phyloP scores from a whole-genome alignment of 2,113 vertebrate species.

The Stegastes partitus region DNA sequence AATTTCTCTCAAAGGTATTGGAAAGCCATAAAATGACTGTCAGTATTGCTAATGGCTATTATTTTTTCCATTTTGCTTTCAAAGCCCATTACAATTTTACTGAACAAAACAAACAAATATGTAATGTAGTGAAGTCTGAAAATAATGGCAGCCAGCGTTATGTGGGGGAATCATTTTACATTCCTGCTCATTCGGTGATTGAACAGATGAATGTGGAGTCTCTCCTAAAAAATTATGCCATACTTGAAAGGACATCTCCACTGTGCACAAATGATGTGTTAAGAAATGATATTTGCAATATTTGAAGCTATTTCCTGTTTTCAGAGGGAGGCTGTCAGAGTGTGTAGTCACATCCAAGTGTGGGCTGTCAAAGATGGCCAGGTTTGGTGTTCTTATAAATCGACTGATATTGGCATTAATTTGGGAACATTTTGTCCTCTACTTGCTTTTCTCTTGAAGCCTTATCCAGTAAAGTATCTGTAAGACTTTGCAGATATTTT shows the following conservation, averaged over 20 bases:
- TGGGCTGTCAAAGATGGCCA: slow-evolving; percentile 62
- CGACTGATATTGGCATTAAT: slow-evolving; percentile 49
- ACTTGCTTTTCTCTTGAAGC: not conserved
- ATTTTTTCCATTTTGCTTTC: slow-evolving; percentile 18
- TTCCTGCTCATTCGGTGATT: slow-evolving; percentile 15
- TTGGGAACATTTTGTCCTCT: slow-evolving; percentile 63
- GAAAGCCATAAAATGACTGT: not conserved
- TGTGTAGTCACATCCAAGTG: slow-evolving; percentile 54
- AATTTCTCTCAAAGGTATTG: not conserved
- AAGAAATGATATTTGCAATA: slow-evolving; percentile 20
- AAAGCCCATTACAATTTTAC: slow-evolving; percentile 29
- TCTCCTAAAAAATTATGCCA: not conserved
- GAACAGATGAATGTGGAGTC: slow-evolving; percentile 7
- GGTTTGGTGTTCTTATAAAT: slow-evolving; percentile 50
- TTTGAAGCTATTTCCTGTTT: slow-evolving; percentile 34
- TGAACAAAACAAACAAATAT: slow-evolving; percentile 40
- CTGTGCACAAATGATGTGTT: slow-evolving; percentile 24
- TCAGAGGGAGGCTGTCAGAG: slow-evolving; percentile 40
- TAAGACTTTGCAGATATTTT: slow-evolving; percentile 17
- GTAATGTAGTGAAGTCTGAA: slow-evolving; percentile 17
- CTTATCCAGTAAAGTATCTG: slow-evolving; percentile 28
- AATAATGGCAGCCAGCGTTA: slow-evolving; percentile 5
- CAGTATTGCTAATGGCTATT: not conserved
- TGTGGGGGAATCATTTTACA: slow-evolving; percentile 19
- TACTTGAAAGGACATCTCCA: slow-evolving; percentile 16